A percentile compares a stretch with the other conserved stretches of the same genome.
Conservation (phyloP, 2,113 vertebrate species). For the Notothenia coriiceps region DNA sequence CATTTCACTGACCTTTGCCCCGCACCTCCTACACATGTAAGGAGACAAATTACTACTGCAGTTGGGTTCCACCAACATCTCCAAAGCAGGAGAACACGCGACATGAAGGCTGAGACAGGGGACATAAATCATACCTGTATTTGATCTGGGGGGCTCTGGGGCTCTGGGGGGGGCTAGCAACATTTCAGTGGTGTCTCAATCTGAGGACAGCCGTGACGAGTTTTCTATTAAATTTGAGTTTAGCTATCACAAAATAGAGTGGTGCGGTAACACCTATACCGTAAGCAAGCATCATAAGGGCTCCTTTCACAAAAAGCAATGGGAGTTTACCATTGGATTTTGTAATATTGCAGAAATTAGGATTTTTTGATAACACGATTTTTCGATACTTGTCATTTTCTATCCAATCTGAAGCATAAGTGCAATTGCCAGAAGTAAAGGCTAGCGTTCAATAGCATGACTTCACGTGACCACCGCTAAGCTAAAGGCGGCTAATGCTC, state of each 20-base stretch:
- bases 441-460: too few relatives aligned
- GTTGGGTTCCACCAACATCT: constrained; percentile 70
- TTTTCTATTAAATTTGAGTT: background rate
- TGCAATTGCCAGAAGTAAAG: too few relatives aligned
- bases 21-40: constrained; percentile 73
- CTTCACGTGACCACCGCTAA: too few relatives aligned
- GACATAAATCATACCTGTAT: constrained; percentile 98
- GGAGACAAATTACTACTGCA: constrained; percentile 77
- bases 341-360: too few relatives aligned
- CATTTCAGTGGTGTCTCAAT: constrained; percentile 37
- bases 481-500: too few relatives aligned
- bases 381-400: too few relatives aligned
- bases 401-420: too few relatives aligned
- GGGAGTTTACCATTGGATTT: too few relatives aligned
- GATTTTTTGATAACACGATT: too few relatives aligned
- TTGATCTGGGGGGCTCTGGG: constrained; percentile 89
- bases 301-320: too few relatives aligned
- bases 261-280: background rate
- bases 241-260: background rate
- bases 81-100: constrained; percentile 71
- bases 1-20: constrained; percentile 74
- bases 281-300: too few relatives aligned
- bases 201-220: constrained; percentile 3
- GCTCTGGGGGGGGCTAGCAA: constrained; percentile 65
- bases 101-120: constrained; percentile 82